Conservation (phyloP, 2,797 vertebrate species). For the Pantherophis alleghaniensis region DNA sequence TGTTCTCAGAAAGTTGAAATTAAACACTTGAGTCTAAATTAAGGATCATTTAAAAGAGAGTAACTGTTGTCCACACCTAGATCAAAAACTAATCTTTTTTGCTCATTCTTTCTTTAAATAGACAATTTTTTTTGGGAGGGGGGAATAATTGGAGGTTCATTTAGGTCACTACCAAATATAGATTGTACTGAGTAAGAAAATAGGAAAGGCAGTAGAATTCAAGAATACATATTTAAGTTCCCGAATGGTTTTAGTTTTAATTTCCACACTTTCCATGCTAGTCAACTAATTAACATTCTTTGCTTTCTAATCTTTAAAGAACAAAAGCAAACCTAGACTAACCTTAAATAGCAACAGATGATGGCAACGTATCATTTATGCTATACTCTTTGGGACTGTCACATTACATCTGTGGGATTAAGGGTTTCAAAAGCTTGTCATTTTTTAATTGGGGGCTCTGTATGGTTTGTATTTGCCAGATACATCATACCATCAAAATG, state of each 20-base stretch:
- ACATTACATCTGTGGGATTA: slow-evolving; percentile 53
- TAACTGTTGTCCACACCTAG: slow-evolving; percentile 24
- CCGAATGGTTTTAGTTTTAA: slow-evolving; percentile 20
- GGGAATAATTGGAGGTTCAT: slow-evolving; percentile 18
- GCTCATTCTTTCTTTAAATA: neutral
- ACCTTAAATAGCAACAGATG: slow-evolving; percentile 31
- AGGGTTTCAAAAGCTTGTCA: slow-evolving; percentile 63
- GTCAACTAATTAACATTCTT: slow-evolving; percentile 7
- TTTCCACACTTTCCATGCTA: slow-evolving; percentile 31
- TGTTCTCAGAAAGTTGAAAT: slow-evolving; percentile 38
- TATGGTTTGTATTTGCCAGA: slow-evolving; percentile 59
- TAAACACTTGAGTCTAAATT: slow-evolving; percentile 45
- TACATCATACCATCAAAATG: slow-evolving; percentile 58
- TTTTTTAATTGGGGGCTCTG: slow-evolving; percentile 69
- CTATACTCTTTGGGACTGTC: slow-evolving; percentile 49
- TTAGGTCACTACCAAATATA: neutral
- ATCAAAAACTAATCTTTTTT: slow-evolving; percentile 6
- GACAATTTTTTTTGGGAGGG: slow-evolving; percentile 4
- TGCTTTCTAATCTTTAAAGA: slow-evolving; percentile 21
- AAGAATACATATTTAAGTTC: slow-evolving; percentile 16
- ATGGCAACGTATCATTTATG: slow-evolving; percentile 17
- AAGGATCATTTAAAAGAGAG: slow-evolving; percentile 47
- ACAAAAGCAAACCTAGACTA: slow-evolving; percentile 3
- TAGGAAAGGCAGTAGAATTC: neutral
- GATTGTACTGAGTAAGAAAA: slow-evolving; percentile 26